Evolutionary conservation across 2,888 invertebrate genomes (phyloP).

Genomic region (Euphydryas editha): DNA sequence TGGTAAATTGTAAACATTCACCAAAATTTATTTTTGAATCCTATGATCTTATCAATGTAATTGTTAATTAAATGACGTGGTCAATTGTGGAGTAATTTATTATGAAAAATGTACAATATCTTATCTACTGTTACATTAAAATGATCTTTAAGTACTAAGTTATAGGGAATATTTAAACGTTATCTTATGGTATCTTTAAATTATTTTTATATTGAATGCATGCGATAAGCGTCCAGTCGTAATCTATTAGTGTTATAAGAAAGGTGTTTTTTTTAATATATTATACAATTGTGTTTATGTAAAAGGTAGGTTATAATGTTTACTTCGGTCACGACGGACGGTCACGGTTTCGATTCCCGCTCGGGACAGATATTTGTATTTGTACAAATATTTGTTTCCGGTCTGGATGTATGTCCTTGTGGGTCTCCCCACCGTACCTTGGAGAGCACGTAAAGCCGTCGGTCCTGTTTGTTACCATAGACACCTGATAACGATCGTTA

Average conservation of each 20-base stretch:
- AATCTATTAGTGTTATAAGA: slow-evolving; percentile 12
- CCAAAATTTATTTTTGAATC: background rate
- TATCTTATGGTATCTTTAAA: background rate
- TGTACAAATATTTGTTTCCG: too few relatives aligned
- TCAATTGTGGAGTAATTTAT: background rate
- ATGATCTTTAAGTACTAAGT: background rate
- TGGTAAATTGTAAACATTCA: background rate
- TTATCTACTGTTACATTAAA: background rate
- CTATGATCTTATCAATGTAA: slow-evolving; percentile 2
- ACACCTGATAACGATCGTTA: too few relatives aligned
- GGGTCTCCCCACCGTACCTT: too few relatives aligned
- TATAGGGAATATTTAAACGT: background rate
- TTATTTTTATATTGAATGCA: background rate
- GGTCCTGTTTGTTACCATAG: too few relatives aligned
- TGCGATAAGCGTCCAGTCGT: slow-evolving; percentile 8
- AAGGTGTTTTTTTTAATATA: background rate
- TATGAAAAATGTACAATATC: background rate
- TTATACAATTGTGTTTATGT: background rate
- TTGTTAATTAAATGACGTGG: slow-evolving; percentile 9
- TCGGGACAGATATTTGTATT: too few relatives aligned
- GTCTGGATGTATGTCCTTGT: too few relatives aligned
- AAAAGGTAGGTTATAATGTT: slow-evolving; percentile 6
- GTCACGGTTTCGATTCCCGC: too few relatives aligned
- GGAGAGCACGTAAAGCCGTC: too few relatives aligned
- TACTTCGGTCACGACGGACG: too few relatives aligned